Evolutionary conservation across 1,140 invertebrate species (phyloP), one percentile per base, ranked within the genome.

Genomic region (Phymorhynchus buccinoides): DNA sequence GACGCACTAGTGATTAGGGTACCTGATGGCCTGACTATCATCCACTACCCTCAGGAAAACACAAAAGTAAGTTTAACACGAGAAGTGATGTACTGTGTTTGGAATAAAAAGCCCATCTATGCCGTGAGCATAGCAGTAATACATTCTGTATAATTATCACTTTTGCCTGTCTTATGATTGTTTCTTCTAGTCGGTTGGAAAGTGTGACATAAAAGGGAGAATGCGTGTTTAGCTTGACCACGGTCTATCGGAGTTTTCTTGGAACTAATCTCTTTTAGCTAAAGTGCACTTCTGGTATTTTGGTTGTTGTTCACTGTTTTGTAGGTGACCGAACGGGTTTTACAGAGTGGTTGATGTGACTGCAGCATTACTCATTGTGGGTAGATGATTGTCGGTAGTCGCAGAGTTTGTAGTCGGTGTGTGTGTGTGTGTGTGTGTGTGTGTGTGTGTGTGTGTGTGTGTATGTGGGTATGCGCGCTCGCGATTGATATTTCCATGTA

Each of bases 341-440:
- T 52, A 7, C 7, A 52, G 30, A 37, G 35, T 22, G 68, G 7
- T 35, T 35, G 68, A 6, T 32, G 32, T 66, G 62, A 27, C 35
- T 12, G 30, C 35, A 35, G 68, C 30, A 37, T 35, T 71, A 37
- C 30, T 78, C 39, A 41, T 37, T 42, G 37, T 78, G 35, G 16
- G 6, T 78, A n/a, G 4, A 37, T 42, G 37, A 37, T 35, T 35
- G 7, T 18, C 14, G 6, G 22, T 66, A 30, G n/a, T 4, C 3
- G 6, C 3, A 27, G 4, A 66, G 62, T 30, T 30, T 27, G 16
- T 4, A 32, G 30, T 42, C 7, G 30, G 75, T 42, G 75, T 30
- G 75, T 42, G 75, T 73, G 30, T 73, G 71, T 3, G n/a, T 37
- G n/a, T 73, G 71, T 73, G 71, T 35, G n/a, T 73, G 71, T 73